A percentile compares a stretch with the other conserved stretches of the same genome.
Conservation (phyloP, 2,113 vertebrate genomes). For the Hemibagrus wyckioides region DNA sequence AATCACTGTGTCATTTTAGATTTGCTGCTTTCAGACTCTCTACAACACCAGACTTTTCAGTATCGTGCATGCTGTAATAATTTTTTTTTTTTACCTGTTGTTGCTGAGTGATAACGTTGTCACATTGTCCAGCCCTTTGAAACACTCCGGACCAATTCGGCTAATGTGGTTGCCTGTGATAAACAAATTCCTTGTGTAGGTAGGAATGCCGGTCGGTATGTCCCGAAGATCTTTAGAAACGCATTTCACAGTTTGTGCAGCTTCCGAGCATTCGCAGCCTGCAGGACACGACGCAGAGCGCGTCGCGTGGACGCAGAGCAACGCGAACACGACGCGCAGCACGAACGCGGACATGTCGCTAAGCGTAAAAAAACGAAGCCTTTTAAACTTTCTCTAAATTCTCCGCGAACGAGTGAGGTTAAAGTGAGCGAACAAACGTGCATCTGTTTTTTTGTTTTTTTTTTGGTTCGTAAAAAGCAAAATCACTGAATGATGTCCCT, state of each 20-base stretch:
- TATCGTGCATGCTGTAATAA: neutral
- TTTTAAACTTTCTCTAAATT: neutral
- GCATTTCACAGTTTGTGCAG: conserved; percentile 79
- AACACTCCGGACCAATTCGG: conserved; percentile 65
- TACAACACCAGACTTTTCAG: neutral
- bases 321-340: conserved; percentile 54
- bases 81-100: conserved; percentile 68
- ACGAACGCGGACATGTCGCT: conserved; percentile 60
- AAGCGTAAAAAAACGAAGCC: neutral
- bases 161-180: conserved; percentile 74
- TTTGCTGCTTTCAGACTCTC: neutral
- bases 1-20: neutral
- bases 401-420: neutral
- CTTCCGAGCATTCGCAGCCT: conserved; percentile 79
- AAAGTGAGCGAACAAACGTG: neutral
- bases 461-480: no score
- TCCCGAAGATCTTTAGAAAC: conserved; percentile 73
- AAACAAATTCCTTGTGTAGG: conserved; percentile 76
- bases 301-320: conserved; percentile 57
- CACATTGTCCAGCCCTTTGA: conserved; percentile 72
- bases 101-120: conserved; percentile 74
- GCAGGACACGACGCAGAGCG: conserved; percentile 63
- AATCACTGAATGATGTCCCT: neutral
- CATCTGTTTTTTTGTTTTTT: neutral
- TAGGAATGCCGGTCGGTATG: conserved; percentile 71